Evolutionary conservation across 2,113 vertebrate genomes (phyloP), one percentile per base, ranked within the genome.

Genomic region (Pelodiscus sinensis): DNA sequence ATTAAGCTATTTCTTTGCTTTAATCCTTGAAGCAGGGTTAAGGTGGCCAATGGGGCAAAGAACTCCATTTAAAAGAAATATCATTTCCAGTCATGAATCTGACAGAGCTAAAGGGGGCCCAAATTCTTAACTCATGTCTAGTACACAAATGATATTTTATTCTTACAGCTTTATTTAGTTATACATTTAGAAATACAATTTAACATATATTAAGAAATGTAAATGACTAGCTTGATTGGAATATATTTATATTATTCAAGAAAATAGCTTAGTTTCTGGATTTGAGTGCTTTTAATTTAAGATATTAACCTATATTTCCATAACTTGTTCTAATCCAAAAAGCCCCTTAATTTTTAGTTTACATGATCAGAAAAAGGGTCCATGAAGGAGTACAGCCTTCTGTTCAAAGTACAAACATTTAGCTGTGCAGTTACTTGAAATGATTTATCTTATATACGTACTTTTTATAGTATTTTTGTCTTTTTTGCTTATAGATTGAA

Each of bases 401-500:
- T 79, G 2, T 89, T 18, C 35, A 87, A 82, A 79, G 44, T 68
- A 8, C 5, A 60, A 2, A 75, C 22, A 83, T 93, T 3, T 81
- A 44, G 50, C 73, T 4, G 1, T 35, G 0, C 81, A 27, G 79
- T 54, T 89, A 31, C 31, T 65, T n/a, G 55, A 50, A 50, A 50
- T 31, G 8, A 31, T 86, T 81, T 87, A 9, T 80, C 44, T 85
- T 4, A 88, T 75, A n/a, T 35, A 71, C 71, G 7, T 79, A 84
- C 83, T 55, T 57, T 87, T 90, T 92, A 82, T 44, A n/a, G 27
- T 92, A 0, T 87, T 90, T n/a, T 55, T 78, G 51, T 51, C 38
- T 95, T 81, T 92, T 96, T 93, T 85, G 21, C 87, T 92, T 92
- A 29, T 78, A 99, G 98, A 99, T 99, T 95, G 98, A 99, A 98